Conservation (phyloP, 2,888 invertebrate species). For the Xestia rhomboidea region DNA sequence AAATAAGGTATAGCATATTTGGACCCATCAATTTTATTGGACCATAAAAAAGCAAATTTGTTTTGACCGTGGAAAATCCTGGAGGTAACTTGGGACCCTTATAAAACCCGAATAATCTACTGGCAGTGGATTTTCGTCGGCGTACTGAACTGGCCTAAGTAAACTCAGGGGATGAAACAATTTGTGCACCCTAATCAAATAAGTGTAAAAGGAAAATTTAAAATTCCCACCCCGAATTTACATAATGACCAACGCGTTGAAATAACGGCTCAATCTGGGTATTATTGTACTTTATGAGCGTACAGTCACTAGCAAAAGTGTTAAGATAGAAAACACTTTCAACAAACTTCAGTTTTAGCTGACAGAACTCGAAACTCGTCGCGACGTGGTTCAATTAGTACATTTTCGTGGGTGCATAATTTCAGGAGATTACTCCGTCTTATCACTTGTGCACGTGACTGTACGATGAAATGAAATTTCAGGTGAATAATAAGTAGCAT, state of each 20-base stretch:
- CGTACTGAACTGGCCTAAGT: slow-evolving; percentile 72
- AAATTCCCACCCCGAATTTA: slow-evolving; percentile 81
- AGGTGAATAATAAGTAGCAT: slow-evolving; percentile 63
- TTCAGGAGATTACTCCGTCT: slow-evolving; percentile 50
- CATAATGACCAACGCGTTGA: slow-evolving; percentile 79
- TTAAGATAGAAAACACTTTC: slow-evolving; percentile 6
- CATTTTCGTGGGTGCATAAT: slow-evolving; percentile 49
- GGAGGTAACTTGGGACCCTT: slow-evolving; percentile 64
- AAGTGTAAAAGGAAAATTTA: slow-evolving; percentile 82
- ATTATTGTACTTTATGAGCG: slow-evolving; percentile 71
- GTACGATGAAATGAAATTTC: slow-evolving; percentile 57
- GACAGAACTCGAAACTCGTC: slow-evolving; percentile 17
- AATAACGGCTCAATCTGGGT: slow-evolving; percentile 82
- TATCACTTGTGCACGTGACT: slow-evolving; percentile 59
- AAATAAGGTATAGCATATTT: slow-evolving; percentile 64
- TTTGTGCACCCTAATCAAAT: slow-evolving; percentile 86
- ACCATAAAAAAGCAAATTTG: slow-evolving; percentile 65
- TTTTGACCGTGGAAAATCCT: slow-evolving; percentile 67
- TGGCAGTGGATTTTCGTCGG: slow-evolving; percentile 68
- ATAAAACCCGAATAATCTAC: slow-evolving; percentile 72
- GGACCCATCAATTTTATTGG: slow-evolving; percentile 62
- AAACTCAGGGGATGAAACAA: slow-evolving; percentile 82
- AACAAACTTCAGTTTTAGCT: slow-evolving; percentile 9
- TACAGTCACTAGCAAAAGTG: slow-evolving; percentile 51
- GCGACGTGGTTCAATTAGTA: slow-evolving; percentile 36